Conservation (phyloP, 2,113 vertebrate species). For the Gymnobelideus leadbeateri region DNA sequence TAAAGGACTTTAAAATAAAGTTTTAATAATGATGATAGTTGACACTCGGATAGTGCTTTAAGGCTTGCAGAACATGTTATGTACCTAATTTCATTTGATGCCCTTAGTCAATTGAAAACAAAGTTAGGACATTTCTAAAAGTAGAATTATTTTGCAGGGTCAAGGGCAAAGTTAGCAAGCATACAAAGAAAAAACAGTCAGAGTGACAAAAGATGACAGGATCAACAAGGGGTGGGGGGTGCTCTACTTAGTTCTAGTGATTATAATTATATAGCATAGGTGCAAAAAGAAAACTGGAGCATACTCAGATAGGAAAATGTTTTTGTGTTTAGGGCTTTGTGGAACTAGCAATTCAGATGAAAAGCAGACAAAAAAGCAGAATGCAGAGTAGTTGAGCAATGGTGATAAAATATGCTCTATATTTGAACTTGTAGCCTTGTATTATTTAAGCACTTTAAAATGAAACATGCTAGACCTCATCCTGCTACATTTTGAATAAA, state of each 20-base stretch:
- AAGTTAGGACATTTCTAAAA: neutral
- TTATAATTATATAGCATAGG: neutral
- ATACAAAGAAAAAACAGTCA: neutral
- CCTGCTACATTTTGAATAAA: neutral
- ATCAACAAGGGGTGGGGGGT: neutral
- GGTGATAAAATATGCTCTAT: neutral
- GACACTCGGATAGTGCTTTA: neutral
- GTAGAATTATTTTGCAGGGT: neutral
- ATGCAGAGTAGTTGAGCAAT: neutral
- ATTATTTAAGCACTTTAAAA: neutral
- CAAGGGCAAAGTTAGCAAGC: neutral
- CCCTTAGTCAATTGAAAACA: neutral
- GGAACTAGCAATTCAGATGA: neutral
- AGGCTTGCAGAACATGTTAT: neutral
- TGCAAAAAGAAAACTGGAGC: neutral
- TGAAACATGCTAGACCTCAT: neutral
- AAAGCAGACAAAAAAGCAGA: neutral
- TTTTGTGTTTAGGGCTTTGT: neutral
- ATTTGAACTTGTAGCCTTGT: neutral
- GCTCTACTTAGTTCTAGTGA: neutral
- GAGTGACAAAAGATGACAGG: neutral
- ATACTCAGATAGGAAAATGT: neutral
- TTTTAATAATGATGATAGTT: neutral
- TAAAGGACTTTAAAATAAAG: neutral
- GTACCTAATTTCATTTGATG: slow-evolving; percentile 3